Evolutionary conservation across 2,797 vertebrate genomes (phyloP).

Genomic region (Octomys mimax): DNA sequence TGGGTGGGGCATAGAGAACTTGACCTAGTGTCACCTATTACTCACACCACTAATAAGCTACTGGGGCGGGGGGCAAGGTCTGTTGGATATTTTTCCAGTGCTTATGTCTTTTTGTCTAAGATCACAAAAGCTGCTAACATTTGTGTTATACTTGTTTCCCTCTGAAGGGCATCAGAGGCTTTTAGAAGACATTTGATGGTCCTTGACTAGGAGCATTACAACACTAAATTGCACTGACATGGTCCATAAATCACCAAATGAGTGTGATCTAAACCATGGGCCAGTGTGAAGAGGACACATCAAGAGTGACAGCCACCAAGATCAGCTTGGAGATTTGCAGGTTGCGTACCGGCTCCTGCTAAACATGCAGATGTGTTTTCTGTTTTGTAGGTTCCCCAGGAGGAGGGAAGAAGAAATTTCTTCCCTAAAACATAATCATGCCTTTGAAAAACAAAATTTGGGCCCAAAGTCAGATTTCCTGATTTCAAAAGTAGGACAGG

Average conservation of each 20-base stretch:
- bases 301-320: constrained; percentile 27
- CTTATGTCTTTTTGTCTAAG: not conserved
- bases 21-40: not conserved
- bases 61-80: not conserved
- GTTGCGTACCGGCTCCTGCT: rapidly evolving
- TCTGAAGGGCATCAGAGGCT: constrained; percentile 83
- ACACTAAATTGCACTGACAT: constrained; percentile 86
- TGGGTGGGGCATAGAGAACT: rapidly evolving
- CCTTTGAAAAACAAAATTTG: not conserved
- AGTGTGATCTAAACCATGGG: constrained; percentile 83
- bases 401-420: rapidly evolving
- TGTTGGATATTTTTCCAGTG: not conserved
- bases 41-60: not conserved
- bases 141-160: constrained; percentile 82
- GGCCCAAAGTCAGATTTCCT: not conserved
- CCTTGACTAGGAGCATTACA: constrained; percentile 87
- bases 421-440: not conserved
- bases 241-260: constrained; percentile 88
- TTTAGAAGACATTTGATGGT: constrained; percentile 85
- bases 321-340: not conserved
- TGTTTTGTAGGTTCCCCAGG: rapidly evolving
- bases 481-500: not conserved
- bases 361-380: rapidly evolving
- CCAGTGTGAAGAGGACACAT: constrained; percentile 75
- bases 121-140: constrained; percentile 61